Conservation (phyloP, 2,797 vertebrate genomes). For the Callimico goeldii region DNA sequence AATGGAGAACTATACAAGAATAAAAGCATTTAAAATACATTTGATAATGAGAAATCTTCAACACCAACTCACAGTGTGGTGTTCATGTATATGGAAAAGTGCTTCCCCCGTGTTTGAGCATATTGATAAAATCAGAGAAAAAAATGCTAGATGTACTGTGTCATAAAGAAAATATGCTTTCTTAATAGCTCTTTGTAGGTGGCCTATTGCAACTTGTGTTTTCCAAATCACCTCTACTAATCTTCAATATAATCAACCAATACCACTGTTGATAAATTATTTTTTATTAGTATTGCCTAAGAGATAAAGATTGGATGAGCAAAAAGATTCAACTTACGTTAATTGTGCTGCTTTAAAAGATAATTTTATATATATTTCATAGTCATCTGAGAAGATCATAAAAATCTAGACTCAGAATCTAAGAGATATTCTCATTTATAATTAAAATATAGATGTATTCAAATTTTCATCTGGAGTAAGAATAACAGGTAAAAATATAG, state of each 20-base stretch:
- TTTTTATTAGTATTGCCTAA: neutral
- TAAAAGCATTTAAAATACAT: neutral
- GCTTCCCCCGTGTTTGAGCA: neutral
- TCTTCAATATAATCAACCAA: neutral
- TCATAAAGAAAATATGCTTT: neutral
- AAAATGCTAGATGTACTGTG: neutral
- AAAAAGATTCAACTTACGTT: neutral
- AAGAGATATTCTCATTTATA: neutral
- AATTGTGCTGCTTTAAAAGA: neutral
- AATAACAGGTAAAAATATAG: neutral
- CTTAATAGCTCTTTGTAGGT: neutral
- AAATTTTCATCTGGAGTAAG: neutral
- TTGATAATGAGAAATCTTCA: neutral
- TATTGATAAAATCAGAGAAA: neutral
- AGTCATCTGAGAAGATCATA: neutral
- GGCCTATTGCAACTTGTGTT: neutral
- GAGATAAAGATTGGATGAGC: neutral
- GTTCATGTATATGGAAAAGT: neutral
- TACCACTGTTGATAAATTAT: neutral
- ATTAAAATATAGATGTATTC: neutral
- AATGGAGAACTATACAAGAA: neutral
- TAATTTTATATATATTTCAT: neutral
- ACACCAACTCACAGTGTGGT: neutral
- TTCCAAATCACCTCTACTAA: neutral
- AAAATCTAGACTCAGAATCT: neutral